Conservation (phyloP, 2,888 invertebrate genomes). For the Dicycla oo region DNA sequence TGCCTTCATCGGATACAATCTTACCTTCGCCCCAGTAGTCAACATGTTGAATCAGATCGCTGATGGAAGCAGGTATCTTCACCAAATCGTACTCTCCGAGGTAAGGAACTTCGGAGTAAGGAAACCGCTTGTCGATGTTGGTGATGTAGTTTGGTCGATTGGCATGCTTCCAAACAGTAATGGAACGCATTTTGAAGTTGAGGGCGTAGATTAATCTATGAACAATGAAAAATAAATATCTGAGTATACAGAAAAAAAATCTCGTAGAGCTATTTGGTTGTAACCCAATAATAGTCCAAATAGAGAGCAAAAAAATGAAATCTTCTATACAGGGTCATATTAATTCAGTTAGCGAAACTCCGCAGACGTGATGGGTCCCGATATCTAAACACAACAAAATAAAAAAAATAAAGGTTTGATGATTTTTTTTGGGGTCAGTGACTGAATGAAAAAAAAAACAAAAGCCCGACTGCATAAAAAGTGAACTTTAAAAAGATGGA, state of each 20-base stretch:
- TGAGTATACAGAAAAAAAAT: neutral
- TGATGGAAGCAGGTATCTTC: slow-evolving; percentile 62
- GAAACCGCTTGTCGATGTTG: slow-evolving; percentile 66
- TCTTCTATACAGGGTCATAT: no score
- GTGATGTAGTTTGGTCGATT: slow-evolving; percentile 66
- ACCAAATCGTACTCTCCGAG: slow-evolving; percentile 70
- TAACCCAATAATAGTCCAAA: no score
- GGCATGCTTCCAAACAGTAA: slow-evolving; percentile 44
- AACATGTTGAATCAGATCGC: slow-evolving; percentile 63
- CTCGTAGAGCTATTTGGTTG: neutral
- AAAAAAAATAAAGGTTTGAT: no score
- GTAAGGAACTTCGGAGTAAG: slow-evolving; percentile 74
- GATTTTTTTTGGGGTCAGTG: no score
- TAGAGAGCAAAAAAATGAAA: no score
- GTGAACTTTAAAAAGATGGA: no score
- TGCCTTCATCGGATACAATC: slow-evolving; percentile 46
- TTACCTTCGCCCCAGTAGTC: slow-evolving; percentile 77
- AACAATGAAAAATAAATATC: neutral
- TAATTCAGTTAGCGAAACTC: no score
- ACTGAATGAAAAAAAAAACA: no score
- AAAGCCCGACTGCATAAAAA: no score
- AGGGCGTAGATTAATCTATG: slow-evolving; percentile 1
- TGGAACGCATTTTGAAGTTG: slow-evolving; percentile 30
- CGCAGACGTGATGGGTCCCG: no score
- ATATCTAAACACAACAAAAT: no score